A percentile compares a stretch with the other conserved stretches of the same genome.
These are phyloP conservation scores for Onychostoma macrolepis DNA, from an alignment of 2,113 vertebrate species.

Conservation along the genomic window DNA sequence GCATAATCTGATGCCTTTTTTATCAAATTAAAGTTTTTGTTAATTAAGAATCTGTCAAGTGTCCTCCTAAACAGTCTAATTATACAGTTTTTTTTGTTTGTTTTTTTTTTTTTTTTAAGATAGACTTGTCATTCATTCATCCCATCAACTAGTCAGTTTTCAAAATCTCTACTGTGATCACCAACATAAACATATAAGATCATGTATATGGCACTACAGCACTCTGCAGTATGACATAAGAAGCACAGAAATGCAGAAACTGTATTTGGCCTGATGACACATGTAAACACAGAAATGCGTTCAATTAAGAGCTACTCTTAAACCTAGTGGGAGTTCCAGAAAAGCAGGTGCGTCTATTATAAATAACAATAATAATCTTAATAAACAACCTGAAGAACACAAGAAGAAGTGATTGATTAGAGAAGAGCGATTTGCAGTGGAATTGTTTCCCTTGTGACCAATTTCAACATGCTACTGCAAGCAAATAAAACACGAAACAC, in stretches of 20 bases:
- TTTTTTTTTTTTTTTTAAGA: too few species aligned
- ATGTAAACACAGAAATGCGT: not conserved
- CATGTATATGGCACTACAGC: not conserved
- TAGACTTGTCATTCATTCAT: not conserved
- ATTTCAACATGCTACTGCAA: constrained; percentile 72
- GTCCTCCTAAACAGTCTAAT: not conserved
- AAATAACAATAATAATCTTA: constrained; percentile 45
- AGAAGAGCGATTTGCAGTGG: constrained; percentile 68
- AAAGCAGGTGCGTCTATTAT: constrained; percentile 30
- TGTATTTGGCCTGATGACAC: not conserved
- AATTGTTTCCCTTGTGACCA: constrained; percentile 80
- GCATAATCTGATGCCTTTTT: too few species aligned
- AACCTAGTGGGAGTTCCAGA: constrained; percentile 22
- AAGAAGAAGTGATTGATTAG: constrained; percentile 78
- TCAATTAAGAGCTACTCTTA: constrained; percentile 26
- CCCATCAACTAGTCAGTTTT: not conserved
- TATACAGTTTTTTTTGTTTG: not conserved
- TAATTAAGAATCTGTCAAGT: not conserved
- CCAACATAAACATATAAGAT: not conserved
- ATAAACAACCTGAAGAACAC: constrained; percentile 53
- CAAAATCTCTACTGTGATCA: not conserved
- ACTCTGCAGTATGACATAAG: not conserved
- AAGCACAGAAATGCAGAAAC: not conserved
- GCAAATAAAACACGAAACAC: constrained; percentile 75
- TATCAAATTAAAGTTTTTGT: too few species aligned